Conservation (phyloP, 2,888 invertebrate genomes). For the Andricus curvator region DNA sequence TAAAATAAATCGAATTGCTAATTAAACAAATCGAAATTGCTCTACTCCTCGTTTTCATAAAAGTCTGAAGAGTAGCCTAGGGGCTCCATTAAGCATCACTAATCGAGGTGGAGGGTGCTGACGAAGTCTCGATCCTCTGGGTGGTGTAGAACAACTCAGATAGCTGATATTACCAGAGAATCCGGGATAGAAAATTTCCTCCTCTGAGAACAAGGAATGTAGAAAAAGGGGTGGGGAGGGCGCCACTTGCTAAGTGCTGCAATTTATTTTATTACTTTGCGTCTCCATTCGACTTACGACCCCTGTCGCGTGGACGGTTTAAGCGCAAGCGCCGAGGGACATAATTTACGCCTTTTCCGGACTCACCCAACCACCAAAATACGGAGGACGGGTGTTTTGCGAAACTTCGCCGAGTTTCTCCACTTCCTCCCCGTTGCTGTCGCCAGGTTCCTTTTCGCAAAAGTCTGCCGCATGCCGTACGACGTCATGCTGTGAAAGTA, state of each 20-base stretch:
- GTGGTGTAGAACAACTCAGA: background rate
- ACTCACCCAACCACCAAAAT: slow-evolving; percentile 26
- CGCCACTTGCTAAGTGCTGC: slow-evolving; percentile 63
- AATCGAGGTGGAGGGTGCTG: slow-evolving; percentile 7
- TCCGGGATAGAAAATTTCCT: background rate
- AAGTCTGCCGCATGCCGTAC: slow-evolving; percentile 26
- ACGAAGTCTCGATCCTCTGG: background rate
- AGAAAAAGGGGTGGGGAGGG: background rate
- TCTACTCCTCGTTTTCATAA: background rate
- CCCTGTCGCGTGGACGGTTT: slow-evolving; percentile 32
- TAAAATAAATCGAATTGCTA: background rate
- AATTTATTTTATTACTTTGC: slow-evolving; percentile 70
- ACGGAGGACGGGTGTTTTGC: slow-evolving; percentile 11
- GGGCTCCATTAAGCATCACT: slow-evolving; percentile 15
- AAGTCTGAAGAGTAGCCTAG: slow-evolving; percentile 5
- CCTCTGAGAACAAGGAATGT: background rate
- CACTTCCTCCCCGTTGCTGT: background rate
- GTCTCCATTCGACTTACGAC: slow-evolving; percentile 47
- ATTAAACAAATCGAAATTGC: background rate
- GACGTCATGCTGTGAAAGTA: slow-evolving; percentile 5
- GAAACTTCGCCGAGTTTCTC: slow-evolving; percentile 22
- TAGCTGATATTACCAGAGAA: slow-evolving; percentile 16
- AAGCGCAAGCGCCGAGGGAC: slow-evolving; percentile 26
- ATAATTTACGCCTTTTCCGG: slow-evolving; percentile 19
- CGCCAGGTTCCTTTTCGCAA: slow-evolving; percentile 11